A percentile compares a stretch with the other conserved stretches of the same genome.
Evolutionary conservation across 2,113 vertebrate genomes (phyloP).

Genomic region (Brienomyrus brachyistius): DNA sequence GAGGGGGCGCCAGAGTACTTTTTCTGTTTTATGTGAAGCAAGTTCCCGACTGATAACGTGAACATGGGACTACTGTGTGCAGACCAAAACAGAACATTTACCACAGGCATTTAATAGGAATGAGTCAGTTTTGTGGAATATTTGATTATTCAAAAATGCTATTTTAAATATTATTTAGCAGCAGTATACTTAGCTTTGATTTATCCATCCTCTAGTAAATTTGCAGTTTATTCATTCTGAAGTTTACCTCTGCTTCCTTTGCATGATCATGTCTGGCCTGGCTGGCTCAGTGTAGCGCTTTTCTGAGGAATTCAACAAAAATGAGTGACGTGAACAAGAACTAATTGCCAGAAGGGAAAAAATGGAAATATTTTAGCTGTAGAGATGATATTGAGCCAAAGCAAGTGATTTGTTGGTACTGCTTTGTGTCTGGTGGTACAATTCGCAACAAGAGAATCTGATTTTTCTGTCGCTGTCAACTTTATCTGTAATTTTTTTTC

Average conservation of each 20-base stretch:
- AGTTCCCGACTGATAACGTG: not conserved
- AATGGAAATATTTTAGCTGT: not conserved
- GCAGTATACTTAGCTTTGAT: not conserved
- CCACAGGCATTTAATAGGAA: not conserved
- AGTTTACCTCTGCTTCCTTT: not conserved
- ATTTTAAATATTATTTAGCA: not conserved
- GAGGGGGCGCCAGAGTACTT: not conserved
- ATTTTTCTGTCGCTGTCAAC: too few relatives aligned
- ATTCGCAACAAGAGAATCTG: too few relatives aligned
- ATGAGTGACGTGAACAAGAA: not conserved
- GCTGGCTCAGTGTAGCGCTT: not conserved
- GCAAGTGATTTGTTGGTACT: not conserved
- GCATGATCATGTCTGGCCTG: not conserved
- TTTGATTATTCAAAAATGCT: not conserved
- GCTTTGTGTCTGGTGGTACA: too few relatives aligned
- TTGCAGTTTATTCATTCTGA: not conserved
- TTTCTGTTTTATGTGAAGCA: not conserved
- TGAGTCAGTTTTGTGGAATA: not conserved
- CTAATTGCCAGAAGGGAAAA: not conserved
- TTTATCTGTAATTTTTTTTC: too few relatives aligned
- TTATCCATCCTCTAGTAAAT: not conserved
- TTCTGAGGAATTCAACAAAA: not conserved
- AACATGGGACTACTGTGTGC: not conserved
- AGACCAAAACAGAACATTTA: not conserved
- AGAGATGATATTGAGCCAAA: not conserved